Conservation (phyloP, 2,797 vertebrate genomes). For the Peromyscus eremicus region DNA sequence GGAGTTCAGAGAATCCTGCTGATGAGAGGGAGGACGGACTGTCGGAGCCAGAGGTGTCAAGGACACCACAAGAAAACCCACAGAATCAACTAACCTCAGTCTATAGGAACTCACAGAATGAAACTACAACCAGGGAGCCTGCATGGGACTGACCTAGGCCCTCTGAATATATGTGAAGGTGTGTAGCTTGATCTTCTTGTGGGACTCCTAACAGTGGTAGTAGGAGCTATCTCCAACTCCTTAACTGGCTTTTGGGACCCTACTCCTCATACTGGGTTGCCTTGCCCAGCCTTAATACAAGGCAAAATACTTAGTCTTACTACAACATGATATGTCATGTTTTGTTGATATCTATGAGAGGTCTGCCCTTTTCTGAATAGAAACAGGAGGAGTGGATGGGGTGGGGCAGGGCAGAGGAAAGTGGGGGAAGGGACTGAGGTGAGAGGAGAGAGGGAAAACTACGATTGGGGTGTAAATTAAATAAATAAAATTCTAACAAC, state of each 20-base stretch:
- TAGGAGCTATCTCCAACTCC: not conserved
- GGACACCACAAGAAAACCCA: not conserved
- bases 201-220: not conserved
- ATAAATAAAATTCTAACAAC: not conserved
- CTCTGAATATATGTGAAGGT: not conserved
- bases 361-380: not conserved
- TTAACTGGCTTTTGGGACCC: not conserved
- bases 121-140: not conserved
- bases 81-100: not conserved
- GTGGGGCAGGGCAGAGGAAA: not conserved
- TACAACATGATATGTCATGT: not conserved
- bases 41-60: not conserved
- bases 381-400: not conserved
- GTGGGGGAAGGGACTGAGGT: not conserved
- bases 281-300: not conserved
- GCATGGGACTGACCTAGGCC: not conserved
- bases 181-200: not conserved
- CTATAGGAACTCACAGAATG: not conserved
- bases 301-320: not conserved
- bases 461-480: not conserved
- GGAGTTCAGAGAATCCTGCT: not conserved
- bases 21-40: not conserved
- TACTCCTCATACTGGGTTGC: not conserved
- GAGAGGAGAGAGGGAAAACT: not conserved
- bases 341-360: not conserved